phyloP scores from a whole-genome alignment of 2,797 vertebrate species.

The Sternotherus odoratus region DNA sequence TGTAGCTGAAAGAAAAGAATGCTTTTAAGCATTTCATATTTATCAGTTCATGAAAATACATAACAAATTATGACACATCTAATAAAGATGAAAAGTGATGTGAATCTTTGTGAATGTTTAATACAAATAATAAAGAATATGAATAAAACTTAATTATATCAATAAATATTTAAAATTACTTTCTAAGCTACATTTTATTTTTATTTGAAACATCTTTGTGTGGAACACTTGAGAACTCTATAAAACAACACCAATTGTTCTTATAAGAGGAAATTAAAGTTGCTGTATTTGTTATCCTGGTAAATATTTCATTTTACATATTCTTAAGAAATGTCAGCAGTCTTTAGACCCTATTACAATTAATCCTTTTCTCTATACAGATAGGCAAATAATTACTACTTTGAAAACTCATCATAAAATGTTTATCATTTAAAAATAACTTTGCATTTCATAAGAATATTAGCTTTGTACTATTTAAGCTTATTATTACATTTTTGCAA shows the following conservation, averaged over 20 bases:
- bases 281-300: neutral
- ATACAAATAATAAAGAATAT: slow-evolving; percentile 54
- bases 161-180: slow-evolving; percentile 65
- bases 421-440: slow-evolving; percentile 46
- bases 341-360: neutral
- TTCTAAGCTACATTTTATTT: slow-evolving; percentile 63
- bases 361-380: slow-evolving; percentile 47
- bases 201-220: slow-evolving; percentile 40
- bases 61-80: slow-evolving; percentile 59
- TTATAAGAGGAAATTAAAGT: slow-evolving; percentile 12
- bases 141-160: slow-evolving; percentile 66
- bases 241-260: neutral
- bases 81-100: slow-evolving; percentile 66
- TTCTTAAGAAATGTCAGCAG: slow-evolving; percentile 14
- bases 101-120: slow-evolving; percentile 64
- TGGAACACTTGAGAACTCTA: slow-evolving; percentile 11
- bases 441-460: slow-evolving; percentile 48
- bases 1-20: slow-evolving; percentile 59
- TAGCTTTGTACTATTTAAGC: slow-evolving; percentile 27
- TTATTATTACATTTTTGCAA: neutral
- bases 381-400: slow-evolving; percentile 58
- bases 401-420: slow-evolving; percentile 55
- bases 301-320: slow-evolving; percentile 21
- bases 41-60: slow-evolving; percentile 63
- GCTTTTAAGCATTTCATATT: slow-evolving; percentile 50